phyloP scores from a whole-genome alignment of 1,140 invertebrate species.

The Anoplophora glabripennis region DNA sequence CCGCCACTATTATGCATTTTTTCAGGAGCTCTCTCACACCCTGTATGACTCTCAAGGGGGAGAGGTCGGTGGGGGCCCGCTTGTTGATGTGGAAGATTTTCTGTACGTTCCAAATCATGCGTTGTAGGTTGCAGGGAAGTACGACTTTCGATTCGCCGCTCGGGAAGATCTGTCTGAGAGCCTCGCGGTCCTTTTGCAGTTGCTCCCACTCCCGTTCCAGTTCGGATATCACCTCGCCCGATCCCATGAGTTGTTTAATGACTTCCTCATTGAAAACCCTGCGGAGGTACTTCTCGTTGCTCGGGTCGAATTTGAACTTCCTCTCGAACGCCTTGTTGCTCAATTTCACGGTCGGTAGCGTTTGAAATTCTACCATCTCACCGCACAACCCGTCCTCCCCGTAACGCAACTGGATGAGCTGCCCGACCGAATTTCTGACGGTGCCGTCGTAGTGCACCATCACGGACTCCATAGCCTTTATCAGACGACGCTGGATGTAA shows the following conservation, averaged over 20 bases:
- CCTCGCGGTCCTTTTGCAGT: constrained; percentile 80
- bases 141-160: constrained; percentile 89
- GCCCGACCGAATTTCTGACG: constrained; percentile 91
- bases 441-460: constrained; percentile 99
- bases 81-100: constrained; percentile 99
- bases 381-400: constrained; percentile 97
- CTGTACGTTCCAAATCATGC: constrained; percentile 99
- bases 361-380: constrained; percentile 94
- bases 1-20: constrained; percentile 92
- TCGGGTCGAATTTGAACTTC: constrained; percentile 94
- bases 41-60: constrained; percentile 87
- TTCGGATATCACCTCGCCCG: constrained; percentile 84
- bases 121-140: constrained; percentile 93
- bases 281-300: constrained; percentile 89
- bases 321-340: constrained; percentile 95
- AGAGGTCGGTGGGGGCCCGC: constrained; percentile 88
- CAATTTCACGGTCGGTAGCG: constrained; percentile 91
- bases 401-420: constrained; percentile 96
- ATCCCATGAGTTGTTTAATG: constrained; percentile 88
- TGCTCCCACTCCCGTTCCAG: constrained; percentile 96
- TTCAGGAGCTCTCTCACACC: constrained; percentile 83
- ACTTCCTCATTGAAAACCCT: constrained; percentile 94
- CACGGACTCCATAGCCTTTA: constrained; percentile 99
- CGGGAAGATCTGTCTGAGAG: constrained; percentile 81
- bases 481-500: constrained; percentile 98